These are phyloP conservation scores for Drosophila gunungcola DNA, from an alignment of 1,140 invertebrate species.

Conservation along the genomic window DNA sequence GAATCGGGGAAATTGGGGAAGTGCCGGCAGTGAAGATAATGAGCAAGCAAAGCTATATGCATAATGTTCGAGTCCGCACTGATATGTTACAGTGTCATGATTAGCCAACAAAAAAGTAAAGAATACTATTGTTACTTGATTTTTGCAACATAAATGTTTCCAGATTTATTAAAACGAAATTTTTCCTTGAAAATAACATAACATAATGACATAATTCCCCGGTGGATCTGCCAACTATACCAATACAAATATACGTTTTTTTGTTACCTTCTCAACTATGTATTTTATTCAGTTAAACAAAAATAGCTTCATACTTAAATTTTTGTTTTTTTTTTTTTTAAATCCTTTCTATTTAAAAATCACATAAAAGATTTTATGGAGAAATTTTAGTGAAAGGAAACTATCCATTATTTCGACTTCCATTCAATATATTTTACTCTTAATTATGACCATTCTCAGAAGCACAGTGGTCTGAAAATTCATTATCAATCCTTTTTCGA, in stretches of 20 bases:
- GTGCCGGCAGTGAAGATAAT: slow-evolving; percentile 17
- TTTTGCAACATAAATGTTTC: not conserved
- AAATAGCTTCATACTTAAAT: too few species aligned
- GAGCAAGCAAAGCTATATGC: slow-evolving; percentile 21
- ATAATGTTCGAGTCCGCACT: slow-evolving; percentile 5
- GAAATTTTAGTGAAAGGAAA: too few species aligned
- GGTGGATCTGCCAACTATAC: too few species aligned
- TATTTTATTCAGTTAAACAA: too few species aligned
- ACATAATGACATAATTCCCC: too few species aligned
- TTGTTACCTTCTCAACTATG: too few species aligned
- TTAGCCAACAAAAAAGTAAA: not conserved
- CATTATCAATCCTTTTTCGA: slow-evolving; percentile 29
- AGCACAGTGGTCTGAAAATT: not conserved
- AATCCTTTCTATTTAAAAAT: not conserved
- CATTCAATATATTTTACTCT: not conserved
- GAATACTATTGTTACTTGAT: slow-evolving; percentile 1
- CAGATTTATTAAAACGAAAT: too few species aligned
- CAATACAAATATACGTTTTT: too few species aligned
- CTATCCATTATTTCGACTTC: too few species aligned
- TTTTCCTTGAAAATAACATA: too few species aligned
- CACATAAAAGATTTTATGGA: too few species aligned
- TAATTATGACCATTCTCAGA: not conserved
- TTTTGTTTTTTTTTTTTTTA: too few species aligned
- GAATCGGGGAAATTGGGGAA: slow-evolving; percentile 2
- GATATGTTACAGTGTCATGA: not conserved